Conservation (phyloP, 2,888 invertebrate species). For the Ischnus inquisitorius region DNA sequence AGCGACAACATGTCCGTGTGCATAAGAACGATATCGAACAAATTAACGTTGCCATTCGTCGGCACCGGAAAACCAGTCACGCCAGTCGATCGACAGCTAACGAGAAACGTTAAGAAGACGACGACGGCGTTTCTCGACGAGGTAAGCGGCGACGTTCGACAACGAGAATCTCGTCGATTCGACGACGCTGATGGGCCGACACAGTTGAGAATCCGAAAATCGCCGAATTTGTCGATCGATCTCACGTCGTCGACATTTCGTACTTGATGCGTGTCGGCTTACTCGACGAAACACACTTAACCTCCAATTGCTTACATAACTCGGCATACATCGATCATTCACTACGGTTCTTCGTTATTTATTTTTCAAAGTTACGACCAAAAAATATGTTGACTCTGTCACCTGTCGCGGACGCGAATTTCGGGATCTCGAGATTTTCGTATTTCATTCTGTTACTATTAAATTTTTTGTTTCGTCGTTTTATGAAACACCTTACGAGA, state of each 20-base stretch:
- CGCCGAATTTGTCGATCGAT: background rate
- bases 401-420: too few relatives aligned
- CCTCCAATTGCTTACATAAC: conserved; percentile 79
- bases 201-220: background rate
- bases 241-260: conserved; percentile 30
- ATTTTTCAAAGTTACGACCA: too few relatives aligned
- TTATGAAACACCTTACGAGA: too few relatives aligned
- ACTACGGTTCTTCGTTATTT: too few relatives aligned
- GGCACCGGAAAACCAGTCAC: conserved; percentile 87
- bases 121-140: conserved; percentile 87
- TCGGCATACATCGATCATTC: background rate
- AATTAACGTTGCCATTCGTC: conserved; percentile 86
- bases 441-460: too few relatives aligned
- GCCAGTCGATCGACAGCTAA: conserved; percentile 86
- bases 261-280: conserved; percentile 39
- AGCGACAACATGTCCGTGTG: conserved; percentile 87
- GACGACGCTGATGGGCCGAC: too few relatives aligned
- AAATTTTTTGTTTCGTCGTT: too few relatives aligned
- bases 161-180: background rate
- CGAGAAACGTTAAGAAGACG: conserved; percentile 80
- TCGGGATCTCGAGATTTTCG: too few relatives aligned
- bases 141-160: conserved; percentile 81
- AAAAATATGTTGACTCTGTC: too few relatives aligned
- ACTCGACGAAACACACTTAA: conserved; percentile 66
- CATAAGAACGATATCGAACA: conserved; percentile 87